phyloP scores from a whole-genome alignment of 2,888 invertebrate species.

The Trichogramma dendrolimi region DNA sequence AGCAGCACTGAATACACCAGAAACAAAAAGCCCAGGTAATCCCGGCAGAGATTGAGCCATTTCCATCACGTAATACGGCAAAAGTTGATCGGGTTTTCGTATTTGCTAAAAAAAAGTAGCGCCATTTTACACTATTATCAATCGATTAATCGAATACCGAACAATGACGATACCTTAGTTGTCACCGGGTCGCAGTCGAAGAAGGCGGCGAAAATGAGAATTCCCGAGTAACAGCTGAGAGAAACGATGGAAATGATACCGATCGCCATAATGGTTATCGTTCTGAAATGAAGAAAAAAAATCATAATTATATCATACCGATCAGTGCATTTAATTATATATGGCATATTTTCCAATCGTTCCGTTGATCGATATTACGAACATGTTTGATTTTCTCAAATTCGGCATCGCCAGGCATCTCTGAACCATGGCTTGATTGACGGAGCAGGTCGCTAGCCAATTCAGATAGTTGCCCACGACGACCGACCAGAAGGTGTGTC shows the following conservation, averaged over 20 bases:
- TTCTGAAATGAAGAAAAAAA: slow-evolving; percentile 54
- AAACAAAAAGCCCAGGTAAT: slow-evolving; percentile 78
- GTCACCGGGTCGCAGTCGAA: slow-evolving; percentile 80
- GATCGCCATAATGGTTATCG: slow-evolving; percentile 70
- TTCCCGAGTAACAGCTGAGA: slow-evolving; percentile 78
- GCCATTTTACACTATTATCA: slow-evolving; percentile 1
- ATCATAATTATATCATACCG: too few species aligned
- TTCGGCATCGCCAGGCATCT: slow-evolving; percentile 75
- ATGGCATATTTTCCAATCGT: too few species aligned
- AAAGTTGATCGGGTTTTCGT: slow-evolving; percentile 67
- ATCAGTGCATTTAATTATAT: too few species aligned
- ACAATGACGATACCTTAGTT: slow-evolving; percentile 55
- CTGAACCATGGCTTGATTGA: slow-evolving; percentile 85
- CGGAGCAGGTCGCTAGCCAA: slow-evolving; percentile 77
- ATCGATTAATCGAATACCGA: neutral
- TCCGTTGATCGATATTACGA: slow-evolving; percentile 32
- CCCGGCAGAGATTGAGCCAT: slow-evolving; percentile 70
- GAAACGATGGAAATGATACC: slow-evolving; percentile 73
- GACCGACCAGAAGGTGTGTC: slow-evolving; percentile 79
- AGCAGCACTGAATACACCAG: slow-evolving; percentile 83
- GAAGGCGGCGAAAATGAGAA: slow-evolving; percentile 83
- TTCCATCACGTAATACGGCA: slow-evolving; percentile 81
- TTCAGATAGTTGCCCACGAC: slow-evolving; percentile 74
- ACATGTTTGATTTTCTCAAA: slow-evolving; percentile 68
- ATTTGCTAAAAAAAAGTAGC: slow-evolving; percentile 51